Conservation (phyloP, 1,140 invertebrate species). For the Yoshiicerus persimilis region DNA sequence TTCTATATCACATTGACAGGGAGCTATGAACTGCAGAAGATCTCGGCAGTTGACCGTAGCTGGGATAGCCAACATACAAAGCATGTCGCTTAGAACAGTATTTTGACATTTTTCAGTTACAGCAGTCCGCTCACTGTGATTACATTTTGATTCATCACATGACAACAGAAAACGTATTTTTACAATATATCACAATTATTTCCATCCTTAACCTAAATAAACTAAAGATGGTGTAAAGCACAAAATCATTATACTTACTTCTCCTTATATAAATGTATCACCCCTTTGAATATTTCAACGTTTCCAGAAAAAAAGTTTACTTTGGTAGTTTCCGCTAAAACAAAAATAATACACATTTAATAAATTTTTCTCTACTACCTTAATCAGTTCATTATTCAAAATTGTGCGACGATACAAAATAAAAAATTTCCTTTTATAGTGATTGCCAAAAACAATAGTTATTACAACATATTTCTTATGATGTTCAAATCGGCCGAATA, state of each 20-base stretch:
- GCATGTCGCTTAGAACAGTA: slow-evolving; percentile 71
- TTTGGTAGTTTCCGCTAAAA: background rate
- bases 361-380: too few relatives aligned
- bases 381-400: too few relatives aligned
- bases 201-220: background rate
- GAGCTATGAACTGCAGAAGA: slow-evolving; percentile 89
- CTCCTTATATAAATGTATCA: slow-evolving; percentile 94
- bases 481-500: too few relatives aligned
- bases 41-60: slow-evolving; percentile 91
- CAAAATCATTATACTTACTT: slow-evolving; percentile 64
- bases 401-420: too few relatives aligned
- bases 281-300: slow-evolving; percentile 93
- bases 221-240: background rate
- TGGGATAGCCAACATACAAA: slow-evolving; percentile 91
- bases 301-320: slow-evolving; percentile 88
- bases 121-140: slow-evolving; percentile 49
- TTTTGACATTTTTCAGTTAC: slow-evolving; percentile 55
- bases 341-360: background rate
- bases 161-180: too few relatives aligned
- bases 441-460: too few relatives aligned
- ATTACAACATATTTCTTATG: too few relatives aligned
- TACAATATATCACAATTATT: background rate
- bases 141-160: too few relatives aligned
- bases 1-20: slow-evolving; percentile 81
- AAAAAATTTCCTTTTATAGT: too few relatives aligned